Conservation (phyloP, 2,113 vertebrate genomes). For the Canis aureus region DNA sequence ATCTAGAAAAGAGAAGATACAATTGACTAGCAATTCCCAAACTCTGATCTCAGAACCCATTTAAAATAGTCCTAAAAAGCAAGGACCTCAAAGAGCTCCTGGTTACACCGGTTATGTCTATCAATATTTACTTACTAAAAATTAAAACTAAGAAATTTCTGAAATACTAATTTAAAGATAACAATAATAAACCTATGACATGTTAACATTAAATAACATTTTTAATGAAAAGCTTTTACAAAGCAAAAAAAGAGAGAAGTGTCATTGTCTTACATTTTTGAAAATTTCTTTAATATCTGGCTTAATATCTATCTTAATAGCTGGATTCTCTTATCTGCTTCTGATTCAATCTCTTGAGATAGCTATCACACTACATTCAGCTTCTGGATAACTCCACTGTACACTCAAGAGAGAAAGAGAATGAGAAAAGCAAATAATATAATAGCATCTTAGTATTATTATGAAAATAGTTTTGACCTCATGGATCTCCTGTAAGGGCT, state of each 20-base stretch:
- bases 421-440: background rate
- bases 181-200: background rate
- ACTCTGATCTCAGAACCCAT: background rate
- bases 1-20: conserved; percentile 4
- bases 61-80: background rate
- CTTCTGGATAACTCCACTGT: conserved; percentile 38
- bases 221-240: conserved; percentile 53
- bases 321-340: conserved; percentile 7
- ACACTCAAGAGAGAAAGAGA: background rate
- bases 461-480: conserved; percentile 3
- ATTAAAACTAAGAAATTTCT: conserved; percentile 15
- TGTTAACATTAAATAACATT: conserved; percentile 24
- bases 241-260: conserved; percentile 37
- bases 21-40: background rate
- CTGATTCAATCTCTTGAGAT: background rate
- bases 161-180: conserved; percentile 48
- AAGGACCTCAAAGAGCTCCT: conserved; percentile 17
- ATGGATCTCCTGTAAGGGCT: background rate
- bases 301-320: conserved; percentile 4
- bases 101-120: background rate
- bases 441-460: background rate
- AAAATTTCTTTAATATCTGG: conserved; percentile 34
- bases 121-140: conserved; percentile 47
- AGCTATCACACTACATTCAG: background rate
- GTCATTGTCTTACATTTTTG: background rate